These are phyloP conservation scores for Glomeris marginata DNA, from an alignment of 2,888 invertebrate species.

Conservation along the genomic window DNA sequence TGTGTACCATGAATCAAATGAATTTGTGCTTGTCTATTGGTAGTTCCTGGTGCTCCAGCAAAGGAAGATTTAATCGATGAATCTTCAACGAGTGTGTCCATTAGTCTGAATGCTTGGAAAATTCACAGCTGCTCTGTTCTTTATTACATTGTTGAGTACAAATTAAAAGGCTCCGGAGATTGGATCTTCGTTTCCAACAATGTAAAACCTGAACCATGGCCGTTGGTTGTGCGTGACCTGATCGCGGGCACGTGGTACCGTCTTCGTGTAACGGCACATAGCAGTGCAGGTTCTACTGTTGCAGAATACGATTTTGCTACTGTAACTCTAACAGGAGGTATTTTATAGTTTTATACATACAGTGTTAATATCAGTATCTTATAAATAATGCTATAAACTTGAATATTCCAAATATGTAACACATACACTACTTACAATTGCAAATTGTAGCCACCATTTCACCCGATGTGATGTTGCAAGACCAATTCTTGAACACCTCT, in stretches of 20 bases:
- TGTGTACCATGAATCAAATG: too few relatives aligned
- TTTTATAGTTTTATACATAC: neutral
- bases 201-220: slow-evolving; percentile 16
- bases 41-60: slow-evolving; percentile 13
- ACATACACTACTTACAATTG: too few relatives aligned
- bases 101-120: slow-evolving; percentile 15
- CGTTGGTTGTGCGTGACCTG: slow-evolving; percentile 22
- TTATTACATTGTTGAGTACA: slow-evolving; percentile 14
- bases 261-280: slow-evolving; percentile 30
- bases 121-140: slow-evolving; percentile 14
- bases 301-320: slow-evolving; percentile 30
- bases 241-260: slow-evolving; percentile 30
- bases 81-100: slow-evolving; percentile 10
- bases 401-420: too few relatives aligned
- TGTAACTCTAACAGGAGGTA: slow-evolving; percentile 28
- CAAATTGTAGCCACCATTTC: too few relatives aligned
- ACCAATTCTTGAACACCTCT: too few relatives aligned
- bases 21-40: too few relatives aligned
- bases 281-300: slow-evolving; percentile 31
- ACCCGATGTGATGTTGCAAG: too few relatives aligned
- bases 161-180: slow-evolving; percentile 7
- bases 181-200: slow-evolving; percentile 15
- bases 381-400: too few relatives aligned
- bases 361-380: too few relatives aligned
- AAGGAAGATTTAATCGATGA: slow-evolving; percentile 15